phyloP scores from a whole-genome alignment of 1,140 invertebrate species.

The Augochlora pura region DNA sequence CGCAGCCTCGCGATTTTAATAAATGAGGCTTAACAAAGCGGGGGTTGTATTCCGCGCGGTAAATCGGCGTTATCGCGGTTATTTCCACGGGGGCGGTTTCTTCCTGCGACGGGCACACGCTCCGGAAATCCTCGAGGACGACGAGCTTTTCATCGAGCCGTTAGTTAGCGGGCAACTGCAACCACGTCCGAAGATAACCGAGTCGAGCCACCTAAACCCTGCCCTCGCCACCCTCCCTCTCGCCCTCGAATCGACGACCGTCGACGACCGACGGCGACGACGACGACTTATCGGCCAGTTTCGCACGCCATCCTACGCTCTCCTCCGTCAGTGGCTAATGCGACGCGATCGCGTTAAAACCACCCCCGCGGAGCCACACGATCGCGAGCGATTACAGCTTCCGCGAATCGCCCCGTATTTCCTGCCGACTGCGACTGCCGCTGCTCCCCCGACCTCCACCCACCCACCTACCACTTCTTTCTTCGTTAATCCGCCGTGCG shows the following conservation, averaged over 20 bases:
- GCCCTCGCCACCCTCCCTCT: constrained; percentile 6
- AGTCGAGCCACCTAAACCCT: constrained; percentile 20
- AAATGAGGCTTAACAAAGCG: constrained; percentile 11
- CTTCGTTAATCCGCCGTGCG: neutral
- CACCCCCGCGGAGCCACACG: constrained; percentile 22
- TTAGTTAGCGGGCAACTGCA: constrained; percentile 69
- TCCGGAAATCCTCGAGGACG: constrained; percentile 42
- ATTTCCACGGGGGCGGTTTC: neutral
- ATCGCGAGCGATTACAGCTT: constrained; percentile 36
- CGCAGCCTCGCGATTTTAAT: constrained; percentile 16
- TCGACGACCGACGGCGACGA: constrained; percentile 39
- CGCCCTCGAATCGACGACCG: constrained; percentile 49
- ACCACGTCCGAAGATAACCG: constrained; percentile 40
- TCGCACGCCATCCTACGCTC: constrained; percentile 28
- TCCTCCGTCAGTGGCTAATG: constrained; percentile 39
- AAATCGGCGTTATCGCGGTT: constrained; percentile 20
- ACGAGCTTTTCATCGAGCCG: constrained; percentile 80
- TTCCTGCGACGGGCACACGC: constrained; percentile 9
- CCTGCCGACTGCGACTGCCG: too few species aligned
- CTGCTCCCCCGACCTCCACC: neutral
- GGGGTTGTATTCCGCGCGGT: constrained; percentile 27
- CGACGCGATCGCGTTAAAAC: constrained; percentile 52
- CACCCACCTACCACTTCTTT: neutral
- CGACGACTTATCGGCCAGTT: constrained; percentile 61
- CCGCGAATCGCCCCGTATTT: constrained; percentile 6